Evolutionary conservation across 2,797 vertebrate species (phyloP), one percentile per base, ranked within the genome.

Genomic region (Petrocephalus schoutedeni): DNA sequence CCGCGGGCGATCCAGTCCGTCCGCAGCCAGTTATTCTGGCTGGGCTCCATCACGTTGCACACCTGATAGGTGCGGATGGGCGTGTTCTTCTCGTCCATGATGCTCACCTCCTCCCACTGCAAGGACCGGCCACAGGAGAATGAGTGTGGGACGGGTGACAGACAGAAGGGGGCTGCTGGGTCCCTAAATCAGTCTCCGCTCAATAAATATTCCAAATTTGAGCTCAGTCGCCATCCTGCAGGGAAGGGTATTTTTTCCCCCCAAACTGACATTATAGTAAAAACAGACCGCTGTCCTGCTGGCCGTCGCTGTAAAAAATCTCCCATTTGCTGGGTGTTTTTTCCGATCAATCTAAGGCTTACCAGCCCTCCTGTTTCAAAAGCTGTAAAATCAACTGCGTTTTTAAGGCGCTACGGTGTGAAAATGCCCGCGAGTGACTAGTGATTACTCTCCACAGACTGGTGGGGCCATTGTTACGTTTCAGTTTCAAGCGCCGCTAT

Each of bases 31-130:
- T 99, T 99, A 92, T 98, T 99, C 93, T 99, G 98, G 91, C 94
- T 99, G 86, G 98, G 94, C 90, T 99, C 98, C 98, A 99, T 98
- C 90, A 99, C 98, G 0, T 99, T 99, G 91, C 98, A 99, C 92
- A 99, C 98, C 93, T 99, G 98, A 91, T 99, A 99, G 36, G 98
- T 99, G 92, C 98, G 96, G 90, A 99, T 99, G 0, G 98, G 98
- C 57, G 97, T 97, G 87, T 99, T 99, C 94, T 99, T 99, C 93
- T 99, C 98, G 88, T 99, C 98, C 98, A 99, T 99, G 89, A 99
- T 99, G 89, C 98, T 99, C 89, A 99, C 98, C 93, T 99, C 98
- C 92, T 99, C 98, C 98, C 98, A 99, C 98, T 99, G 92, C 45
- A 90, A 23, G 77, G 89, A 86, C 90, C 90, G 95, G 4, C 23